These are phyloP conservation scores for Nysson spinosus DNA, from an alignment of 2,888 invertebrate species.

Conservation along the genomic window DNA sequence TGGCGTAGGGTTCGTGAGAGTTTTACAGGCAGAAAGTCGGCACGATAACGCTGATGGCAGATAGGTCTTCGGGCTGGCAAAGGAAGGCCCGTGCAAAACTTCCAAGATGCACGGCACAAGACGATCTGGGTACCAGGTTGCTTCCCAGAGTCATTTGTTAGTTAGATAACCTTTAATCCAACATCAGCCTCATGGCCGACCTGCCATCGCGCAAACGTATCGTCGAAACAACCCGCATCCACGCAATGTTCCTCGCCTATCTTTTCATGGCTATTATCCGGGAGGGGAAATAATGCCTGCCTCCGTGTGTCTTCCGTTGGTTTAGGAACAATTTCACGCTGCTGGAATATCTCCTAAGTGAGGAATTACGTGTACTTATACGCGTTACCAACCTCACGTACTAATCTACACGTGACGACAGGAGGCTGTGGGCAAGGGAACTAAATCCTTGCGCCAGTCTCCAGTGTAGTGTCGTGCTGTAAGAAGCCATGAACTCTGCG, in stretches of 20 bases:
- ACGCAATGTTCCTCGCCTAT: not conserved
- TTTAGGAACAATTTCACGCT: not conserved
- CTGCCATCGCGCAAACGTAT: constrained; percentile 16
- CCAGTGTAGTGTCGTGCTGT: too few species aligned
- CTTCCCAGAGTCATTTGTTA: constrained; percentile 42
- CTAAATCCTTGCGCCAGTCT: too few species aligned
- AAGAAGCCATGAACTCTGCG: too few species aligned
- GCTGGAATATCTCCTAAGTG: not conserved
- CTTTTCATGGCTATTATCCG: not conserved
- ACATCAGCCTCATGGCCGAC: constrained; percentile 26
- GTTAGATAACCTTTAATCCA: constrained; percentile 50
- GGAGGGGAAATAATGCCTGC: not conserved
- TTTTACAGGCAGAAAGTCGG: constrained; percentile 4
- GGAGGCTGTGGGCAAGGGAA: too few species aligned
- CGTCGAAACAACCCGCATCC: constrained; percentile 13
- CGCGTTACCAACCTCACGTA: too few species aligned
- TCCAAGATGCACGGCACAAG: not conserved
- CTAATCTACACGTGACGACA: too few species aligned
- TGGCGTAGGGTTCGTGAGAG: constrained; percentile 21
- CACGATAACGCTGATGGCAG: constrained; percentile 27
- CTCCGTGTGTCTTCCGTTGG: not conserved
- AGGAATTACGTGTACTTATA: not conserved
- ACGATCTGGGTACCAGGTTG: constrained; percentile 4
- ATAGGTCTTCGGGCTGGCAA: constrained; percentile 10
- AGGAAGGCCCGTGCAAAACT: constrained; percentile 12